These are phyloP conservation scores for Terebella lapidaria DNA, from an alignment of 2,888 invertebrate genomes.

Conservation along the genomic window DNA sequence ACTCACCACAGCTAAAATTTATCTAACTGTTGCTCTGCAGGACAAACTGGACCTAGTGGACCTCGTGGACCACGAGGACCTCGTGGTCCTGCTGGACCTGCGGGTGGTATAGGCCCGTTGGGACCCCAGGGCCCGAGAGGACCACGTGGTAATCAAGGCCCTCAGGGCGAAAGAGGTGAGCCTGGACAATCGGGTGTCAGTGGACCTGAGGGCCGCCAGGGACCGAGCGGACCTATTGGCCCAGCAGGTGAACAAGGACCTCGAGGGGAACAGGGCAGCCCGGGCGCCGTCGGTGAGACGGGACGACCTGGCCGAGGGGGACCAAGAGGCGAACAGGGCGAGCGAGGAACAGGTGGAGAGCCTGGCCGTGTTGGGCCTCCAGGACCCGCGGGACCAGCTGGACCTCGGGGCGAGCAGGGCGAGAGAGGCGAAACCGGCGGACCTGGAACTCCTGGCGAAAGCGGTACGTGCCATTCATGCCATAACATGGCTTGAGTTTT, in stretches of 20 bases:
- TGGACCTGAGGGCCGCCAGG: slow-evolving; percentile 17
- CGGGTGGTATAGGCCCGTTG: slow-evolving; percentile 13
- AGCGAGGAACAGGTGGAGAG: neutral
- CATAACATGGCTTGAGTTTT: no score
- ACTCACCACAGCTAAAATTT: neutral
- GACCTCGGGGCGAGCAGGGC: slow-evolving; percentile 25
- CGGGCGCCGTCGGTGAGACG: neutral
- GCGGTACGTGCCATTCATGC: slow-evolving; percentile 27
- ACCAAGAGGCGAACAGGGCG: slow-evolving; percentile 8
- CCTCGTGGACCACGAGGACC: slow-evolving; percentile 15
- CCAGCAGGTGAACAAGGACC: slow-evolving; percentile 8
- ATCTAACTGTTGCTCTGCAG: neutral
- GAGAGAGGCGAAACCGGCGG: slow-evolving; percentile 6
- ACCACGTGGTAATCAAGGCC: slow-evolving; percentile 2
- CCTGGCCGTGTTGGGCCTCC: neutral
- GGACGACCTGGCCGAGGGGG: slow-evolving; percentile 4
- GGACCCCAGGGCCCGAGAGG: slow-evolving; percentile 7
- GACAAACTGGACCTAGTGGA: no score
- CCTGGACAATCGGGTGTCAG: slow-evolving; percentile 17
- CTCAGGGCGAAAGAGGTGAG: slow-evolving; percentile 17
- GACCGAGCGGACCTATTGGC: slow-evolving; percentile 10
- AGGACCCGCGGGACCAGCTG: slow-evolving; percentile 20
- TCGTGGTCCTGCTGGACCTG: slow-evolving; percentile 17
- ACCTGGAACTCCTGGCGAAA: slow-evolving; percentile 9
- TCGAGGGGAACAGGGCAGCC: neutral